These are phyloP conservation scores for Propithecus deckenii DNA, from an alignment of 2,797 vertebrate species.

Conservation along the genomic window DNA sequence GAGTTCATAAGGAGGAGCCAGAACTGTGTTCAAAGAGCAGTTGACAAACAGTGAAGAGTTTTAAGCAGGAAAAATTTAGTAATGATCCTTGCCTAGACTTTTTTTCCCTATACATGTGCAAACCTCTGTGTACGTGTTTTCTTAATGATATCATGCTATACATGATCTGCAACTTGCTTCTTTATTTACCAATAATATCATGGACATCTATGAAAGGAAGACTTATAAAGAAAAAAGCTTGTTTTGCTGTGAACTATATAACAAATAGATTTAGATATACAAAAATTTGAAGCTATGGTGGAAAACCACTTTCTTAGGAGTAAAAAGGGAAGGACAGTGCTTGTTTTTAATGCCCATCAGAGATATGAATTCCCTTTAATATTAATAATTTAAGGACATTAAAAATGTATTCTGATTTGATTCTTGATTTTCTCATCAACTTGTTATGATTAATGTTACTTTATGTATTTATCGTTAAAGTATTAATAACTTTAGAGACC, in stretches of 20 bases:
- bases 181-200: neutral
- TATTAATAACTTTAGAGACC: neutral
- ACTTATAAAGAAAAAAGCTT: conserved; percentile 34
- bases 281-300: conserved; percentile 15
- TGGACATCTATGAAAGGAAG: neutral
- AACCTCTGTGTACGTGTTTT: neutral
- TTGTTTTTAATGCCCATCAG: conserved; percentile 36
- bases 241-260: neutral
- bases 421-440: conserved; percentile 30
- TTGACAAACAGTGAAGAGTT: neutral
- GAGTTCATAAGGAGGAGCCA: neutral
- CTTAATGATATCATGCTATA: neutral
- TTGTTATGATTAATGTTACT: conserved; percentile 16
- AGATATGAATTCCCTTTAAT: conserved; percentile 10
- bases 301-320: conserved; percentile 1
- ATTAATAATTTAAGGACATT: conserved; percentile 50
- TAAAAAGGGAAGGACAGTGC: neutral
- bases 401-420: neutral
- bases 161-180: neutral
- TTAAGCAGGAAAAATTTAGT: conserved; percentile 7
- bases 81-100: neutral
- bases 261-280: conserved; percentile 9
- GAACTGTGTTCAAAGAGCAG: neutral
- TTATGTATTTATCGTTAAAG: conserved; percentile 48
- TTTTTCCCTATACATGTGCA: neutral